Conservation (phyloP, 2,113 vertebrate genomes). For the Rhynchopsitta pachyrhyncha region DNA sequence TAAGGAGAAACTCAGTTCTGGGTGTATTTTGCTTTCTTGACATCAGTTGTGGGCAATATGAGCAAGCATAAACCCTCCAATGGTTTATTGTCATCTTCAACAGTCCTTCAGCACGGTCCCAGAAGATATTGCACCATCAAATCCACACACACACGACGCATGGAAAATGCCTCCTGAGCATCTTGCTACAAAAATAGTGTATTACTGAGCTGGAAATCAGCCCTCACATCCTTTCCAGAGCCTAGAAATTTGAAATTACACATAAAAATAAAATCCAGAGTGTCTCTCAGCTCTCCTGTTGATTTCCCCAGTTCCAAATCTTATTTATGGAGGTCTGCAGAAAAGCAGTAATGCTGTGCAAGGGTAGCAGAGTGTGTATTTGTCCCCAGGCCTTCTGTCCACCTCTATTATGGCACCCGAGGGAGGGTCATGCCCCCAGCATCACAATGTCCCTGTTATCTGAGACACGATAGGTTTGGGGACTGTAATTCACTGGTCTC, state of each 20-base stretch:
- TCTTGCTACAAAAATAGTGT: not conserved
- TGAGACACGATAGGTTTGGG: not conserved
- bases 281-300: not conserved
- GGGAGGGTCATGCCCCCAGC: not conserved
- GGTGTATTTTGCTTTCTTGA: not conserved
- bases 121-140: not conserved
- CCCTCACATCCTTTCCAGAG: not conserved
- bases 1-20: not conserved
- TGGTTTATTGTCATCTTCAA: not conserved
- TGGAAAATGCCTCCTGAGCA: not conserved
- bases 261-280: not conserved
- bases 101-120: not conserved
- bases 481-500: not conserved
- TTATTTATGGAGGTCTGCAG: not conserved
- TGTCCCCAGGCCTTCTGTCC: not conserved
- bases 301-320: not conserved
- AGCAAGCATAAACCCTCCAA: not conserved
- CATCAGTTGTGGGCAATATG: not conserved
- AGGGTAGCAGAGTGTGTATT: not conserved
- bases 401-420: not conserved
- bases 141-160: fast-evolving
- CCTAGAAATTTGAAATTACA: not conserved
- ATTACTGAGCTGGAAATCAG: not conserved
- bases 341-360: not conserved
- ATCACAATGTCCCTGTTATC: not conserved